A percentile compares a stretch with the other conserved stretches of the same genome.
Conservation (phyloP, 2,113 vertebrate genomes). For the Pogona vitticeps region DNA sequence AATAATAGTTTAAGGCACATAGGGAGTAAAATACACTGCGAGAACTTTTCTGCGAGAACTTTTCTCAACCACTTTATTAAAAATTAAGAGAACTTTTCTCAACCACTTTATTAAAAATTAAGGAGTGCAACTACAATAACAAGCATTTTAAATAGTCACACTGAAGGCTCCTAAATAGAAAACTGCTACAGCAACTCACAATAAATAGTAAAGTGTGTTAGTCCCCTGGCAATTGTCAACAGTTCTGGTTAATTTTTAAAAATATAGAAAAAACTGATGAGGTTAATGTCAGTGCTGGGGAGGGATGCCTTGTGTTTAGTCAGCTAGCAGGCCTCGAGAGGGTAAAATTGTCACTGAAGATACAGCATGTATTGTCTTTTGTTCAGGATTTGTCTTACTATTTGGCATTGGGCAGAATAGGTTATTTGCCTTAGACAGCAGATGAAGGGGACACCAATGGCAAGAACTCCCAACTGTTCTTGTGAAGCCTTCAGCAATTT, state of each 20-base stretch:
- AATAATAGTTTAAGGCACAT: constrained; percentile 20
- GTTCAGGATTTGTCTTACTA: no score
- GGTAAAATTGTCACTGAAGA: background rate
- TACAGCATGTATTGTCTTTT: background rate
- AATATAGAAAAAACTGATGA: background rate
- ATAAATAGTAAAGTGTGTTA: background rate
- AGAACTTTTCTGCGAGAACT: no score
- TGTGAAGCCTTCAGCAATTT: no score
- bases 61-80: constrained; percentile 18
- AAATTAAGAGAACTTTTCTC: constrained; percentile 27
- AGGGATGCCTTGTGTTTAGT: background rate
- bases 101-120: constrained; percentile 31
- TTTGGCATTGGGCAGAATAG: no score
- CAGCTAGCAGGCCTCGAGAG: background rate
- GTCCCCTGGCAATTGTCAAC: background rate
- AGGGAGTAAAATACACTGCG: constrained; percentile 8
- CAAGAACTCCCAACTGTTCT: no score
- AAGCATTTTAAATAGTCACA: constrained; percentile 4
- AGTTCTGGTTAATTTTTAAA: background rate
- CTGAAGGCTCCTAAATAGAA: background rate
- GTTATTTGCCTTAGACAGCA: no score
- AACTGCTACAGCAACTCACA: background rate
- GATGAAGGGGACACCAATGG: no score
- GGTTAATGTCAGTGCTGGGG: background rate
- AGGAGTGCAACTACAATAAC: background rate